A percentile compares a stretch with the other conserved stretches of the same genome.
Evolutionary conservation across 2,888 invertebrate genomes (phyloP).

Genomic region (Lepidochrysops patricia): DNA sequence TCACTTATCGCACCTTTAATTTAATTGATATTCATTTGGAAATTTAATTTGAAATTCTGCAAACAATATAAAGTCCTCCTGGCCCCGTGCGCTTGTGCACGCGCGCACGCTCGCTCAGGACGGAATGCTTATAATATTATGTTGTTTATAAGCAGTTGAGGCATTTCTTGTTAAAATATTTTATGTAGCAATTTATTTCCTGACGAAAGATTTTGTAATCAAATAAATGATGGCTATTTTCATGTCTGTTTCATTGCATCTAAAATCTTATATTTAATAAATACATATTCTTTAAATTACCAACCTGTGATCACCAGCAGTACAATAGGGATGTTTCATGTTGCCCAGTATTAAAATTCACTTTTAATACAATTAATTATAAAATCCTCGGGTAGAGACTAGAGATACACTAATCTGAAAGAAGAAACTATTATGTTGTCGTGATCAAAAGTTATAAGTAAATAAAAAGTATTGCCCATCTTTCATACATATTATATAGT

Average conservation of each 20-base stretch:
- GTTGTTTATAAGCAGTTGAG: conserved; percentile 34
- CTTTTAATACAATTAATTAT: too few relatives aligned
- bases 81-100: neutral
- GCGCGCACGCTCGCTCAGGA: neutral
- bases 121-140: neutral
- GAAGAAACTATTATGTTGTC: too few relatives aligned
- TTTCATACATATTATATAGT: too few relatives aligned
- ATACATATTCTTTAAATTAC: too few relatives aligned
- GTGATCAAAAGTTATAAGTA: too few relatives aligned
- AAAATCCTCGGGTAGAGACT: too few relatives aligned
- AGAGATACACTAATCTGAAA: too few relatives aligned
- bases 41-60: conserved; percentile 5
- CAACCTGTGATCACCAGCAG: too few relatives aligned
- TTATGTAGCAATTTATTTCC: conserved; percentile 69
- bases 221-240: conserved; percentile 70
- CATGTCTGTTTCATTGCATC: conserved; percentile 27
- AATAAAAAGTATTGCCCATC: too few relatives aligned
- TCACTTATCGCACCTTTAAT: conserved; percentile 1
- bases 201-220: conserved; percentile 68
- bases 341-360: too few relatives aligned
- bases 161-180: conserved; percentile 63
- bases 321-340: too few relatives aligned
- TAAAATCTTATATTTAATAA: neutral
- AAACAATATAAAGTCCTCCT: neutral
- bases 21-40: conserved; percentile 7